Percentiles rank a stretch among this genome's conserved stretches.
Evolutionary conservation across 2,888 invertebrate genomes (phyloP).

Genomic region (Heliconius cydno): DNA sequence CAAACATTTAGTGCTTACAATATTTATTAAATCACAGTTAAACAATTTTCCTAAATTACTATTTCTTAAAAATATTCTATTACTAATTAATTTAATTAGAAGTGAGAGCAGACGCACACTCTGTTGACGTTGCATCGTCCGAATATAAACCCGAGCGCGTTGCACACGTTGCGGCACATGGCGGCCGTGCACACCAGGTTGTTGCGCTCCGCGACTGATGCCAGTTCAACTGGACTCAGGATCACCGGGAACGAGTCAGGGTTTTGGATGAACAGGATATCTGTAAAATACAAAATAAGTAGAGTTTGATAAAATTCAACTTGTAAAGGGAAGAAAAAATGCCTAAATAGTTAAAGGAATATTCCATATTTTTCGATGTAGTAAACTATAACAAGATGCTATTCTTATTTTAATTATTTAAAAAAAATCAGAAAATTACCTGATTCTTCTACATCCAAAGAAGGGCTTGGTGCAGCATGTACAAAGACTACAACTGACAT

Average conservation of each 20-base stretch:
- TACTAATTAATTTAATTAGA: background rate
- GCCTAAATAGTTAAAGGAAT: too few species aligned
- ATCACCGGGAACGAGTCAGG: slow-evolving; percentile 1
- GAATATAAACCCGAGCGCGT: slow-evolving; percentile 25
- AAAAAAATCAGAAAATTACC: background rate
- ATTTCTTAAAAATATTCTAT: too few species aligned
- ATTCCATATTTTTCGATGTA: too few species aligned
- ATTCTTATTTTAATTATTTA: too few species aligned
- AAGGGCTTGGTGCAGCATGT: background rate
- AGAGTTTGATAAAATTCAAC: background rate
- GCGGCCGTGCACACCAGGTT: slow-evolving; percentile 32
- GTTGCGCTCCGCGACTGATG: background rate
- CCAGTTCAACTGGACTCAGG: background rate
- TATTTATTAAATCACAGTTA: too few species aligned
- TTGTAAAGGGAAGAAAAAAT: too few species aligned
- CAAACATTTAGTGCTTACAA: too few species aligned
- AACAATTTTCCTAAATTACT: too few species aligned
- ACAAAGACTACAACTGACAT: background rate
- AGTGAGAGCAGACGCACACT: slow-evolving; percentile 31
- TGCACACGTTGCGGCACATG: slow-evolving; percentile 31
- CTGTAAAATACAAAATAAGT: background rate
- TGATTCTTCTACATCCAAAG: background rate
- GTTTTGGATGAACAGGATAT: slow-evolving; percentile 17
- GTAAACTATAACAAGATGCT: too few species aligned
- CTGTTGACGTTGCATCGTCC: slow-evolving; percentile 32